Percentiles rank a stretch among this genome's conserved stretches.
Conservation (phyloP, 2,888 invertebrate genomes). For the Seira ritae region DNA sequence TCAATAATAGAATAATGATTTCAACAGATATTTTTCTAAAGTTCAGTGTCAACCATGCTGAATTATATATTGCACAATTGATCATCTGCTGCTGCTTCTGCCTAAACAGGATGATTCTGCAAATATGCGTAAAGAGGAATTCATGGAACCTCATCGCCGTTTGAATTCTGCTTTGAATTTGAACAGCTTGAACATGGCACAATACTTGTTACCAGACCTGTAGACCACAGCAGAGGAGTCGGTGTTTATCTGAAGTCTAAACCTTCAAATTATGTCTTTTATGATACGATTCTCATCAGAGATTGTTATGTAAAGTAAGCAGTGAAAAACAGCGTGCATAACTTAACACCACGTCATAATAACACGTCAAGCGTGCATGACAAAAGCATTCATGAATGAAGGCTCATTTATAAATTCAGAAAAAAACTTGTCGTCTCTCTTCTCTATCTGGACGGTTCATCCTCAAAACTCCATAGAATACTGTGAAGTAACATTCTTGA, state of each 20-base stretch:
- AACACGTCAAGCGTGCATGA: slow-evolving; percentile 59
- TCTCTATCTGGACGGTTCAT: slow-evolving; percentile 32
- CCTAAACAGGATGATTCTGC: slow-evolving; percentile 24
- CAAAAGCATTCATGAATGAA: slow-evolving; percentile 41
- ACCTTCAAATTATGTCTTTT: slow-evolving; percentile 34
- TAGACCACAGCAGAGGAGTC: slow-evolving; percentile 21
- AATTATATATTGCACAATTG: neutral
- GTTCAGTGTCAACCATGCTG: slow-evolving; percentile 32
- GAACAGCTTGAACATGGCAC: too few species aligned
- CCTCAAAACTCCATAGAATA: slow-evolving; percentile 22
- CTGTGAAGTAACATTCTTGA: too few species aligned
- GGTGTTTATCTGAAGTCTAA: neutral
- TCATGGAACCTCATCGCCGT: slow-evolving; percentile 37
- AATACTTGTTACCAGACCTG: too few species aligned
- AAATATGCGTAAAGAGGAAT: slow-evolving; percentile 23
- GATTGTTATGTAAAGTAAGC: slow-evolving; percentile 19
- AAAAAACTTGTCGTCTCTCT: neutral
- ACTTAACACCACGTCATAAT: slow-evolving; percentile 57
- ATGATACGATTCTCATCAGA: neutral
- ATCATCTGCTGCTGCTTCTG: neutral
- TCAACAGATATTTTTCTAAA: neutral
- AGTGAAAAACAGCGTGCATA: slow-evolving; percentile 41
- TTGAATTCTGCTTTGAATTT: slow-evolving; percentile 32
- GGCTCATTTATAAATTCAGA: neutral
- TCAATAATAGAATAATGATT: too few species aligned